These are phyloP conservation scores for Ernsta delagoae DNA, from an alignment of 2,888 invertebrate genomes.

Conservation along the genomic window DNA sequence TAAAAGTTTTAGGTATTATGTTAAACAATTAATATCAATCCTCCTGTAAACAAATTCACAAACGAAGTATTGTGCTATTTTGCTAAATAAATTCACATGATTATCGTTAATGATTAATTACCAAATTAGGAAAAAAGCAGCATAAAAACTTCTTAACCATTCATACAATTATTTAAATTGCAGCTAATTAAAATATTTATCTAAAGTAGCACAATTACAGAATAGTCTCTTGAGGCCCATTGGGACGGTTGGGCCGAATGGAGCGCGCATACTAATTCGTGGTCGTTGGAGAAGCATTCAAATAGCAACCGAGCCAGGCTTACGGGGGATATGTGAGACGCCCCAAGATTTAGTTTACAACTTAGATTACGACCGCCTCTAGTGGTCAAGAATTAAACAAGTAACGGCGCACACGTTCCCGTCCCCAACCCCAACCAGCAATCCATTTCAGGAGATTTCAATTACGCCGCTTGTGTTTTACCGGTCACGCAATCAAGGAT, in stretches of 20 bases:
- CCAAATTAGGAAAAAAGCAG: too few species aligned
- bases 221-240: slow-evolving; percentile 69
- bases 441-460: slow-evolving; percentile 62
- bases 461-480: slow-evolving; percentile 55
- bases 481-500: slow-evolving; percentile 49
- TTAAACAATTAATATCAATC: too few species aligned
- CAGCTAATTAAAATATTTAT: too few species aligned
- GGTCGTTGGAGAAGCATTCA: slow-evolving; percentile 77
- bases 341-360: slow-evolving; percentile 83
- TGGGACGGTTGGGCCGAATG: slow-evolving; percentile 73
- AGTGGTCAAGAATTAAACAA: slow-evolving; percentile 83
- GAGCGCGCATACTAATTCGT: slow-evolving; percentile 82
- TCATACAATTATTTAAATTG: too few species aligned
- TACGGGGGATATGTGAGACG: slow-evolving; percentile 81
- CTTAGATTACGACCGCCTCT: slow-evolving; percentile 73
- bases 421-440: slow-evolving; percentile 60
- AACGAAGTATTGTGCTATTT: too few species aligned
- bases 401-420: slow-evolving; percentile 67
- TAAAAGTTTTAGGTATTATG: too few species aligned
- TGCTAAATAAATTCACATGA: too few species aligned
- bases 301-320: slow-evolving; percentile 75
- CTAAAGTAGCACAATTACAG: too few species aligned
- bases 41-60: too few species aligned
- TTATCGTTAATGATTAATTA: too few species aligned
- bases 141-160: too few species aligned